Conservation (phyloP, 2,113 vertebrate genomes). For the Psittacus erithacus region DNA sequence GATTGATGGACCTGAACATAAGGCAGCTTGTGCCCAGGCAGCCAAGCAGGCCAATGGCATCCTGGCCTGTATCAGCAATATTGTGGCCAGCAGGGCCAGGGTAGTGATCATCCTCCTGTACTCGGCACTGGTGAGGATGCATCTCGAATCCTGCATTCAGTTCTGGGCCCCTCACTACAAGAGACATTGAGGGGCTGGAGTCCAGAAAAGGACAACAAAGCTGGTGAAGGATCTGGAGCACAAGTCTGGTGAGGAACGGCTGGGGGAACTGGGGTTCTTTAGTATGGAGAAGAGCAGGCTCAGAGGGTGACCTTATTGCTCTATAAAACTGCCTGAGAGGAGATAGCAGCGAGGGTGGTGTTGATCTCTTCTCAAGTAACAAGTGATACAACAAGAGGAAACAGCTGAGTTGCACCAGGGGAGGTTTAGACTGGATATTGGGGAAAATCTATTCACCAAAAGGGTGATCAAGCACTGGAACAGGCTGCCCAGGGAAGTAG, state of each 20-base stretch:
- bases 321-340: too few relatives aligned
- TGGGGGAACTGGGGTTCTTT: background rate
- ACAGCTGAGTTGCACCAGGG: too few relatives aligned
- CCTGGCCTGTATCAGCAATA: fast-evolving
- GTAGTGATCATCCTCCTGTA: background rate
- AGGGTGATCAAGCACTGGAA: too few relatives aligned
- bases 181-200: background rate
- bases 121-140: background rate
- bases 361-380: too few relatives aligned
- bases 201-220: fast-evolving
- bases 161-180: background rate
- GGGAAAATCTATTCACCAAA: too few relatives aligned
- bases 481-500: too few relatives aligned
- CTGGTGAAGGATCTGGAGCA: background rate
- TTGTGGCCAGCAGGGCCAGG: background rate
- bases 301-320: background rate
- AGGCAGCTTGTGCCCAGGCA: fast-evolving
- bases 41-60: fast-evolving
- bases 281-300: background rate
- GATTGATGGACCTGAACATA: fast-evolving
- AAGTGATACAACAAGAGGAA: too few relatives aligned
- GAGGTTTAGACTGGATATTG: too few relatives aligned
- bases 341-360: too few relatives aligned
- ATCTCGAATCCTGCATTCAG: fast-evolving
- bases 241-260: fast-evolving